phyloP scores from a whole-genome alignment of 2,797 vertebrate genomes.

The Ceryle rudis region DNA sequence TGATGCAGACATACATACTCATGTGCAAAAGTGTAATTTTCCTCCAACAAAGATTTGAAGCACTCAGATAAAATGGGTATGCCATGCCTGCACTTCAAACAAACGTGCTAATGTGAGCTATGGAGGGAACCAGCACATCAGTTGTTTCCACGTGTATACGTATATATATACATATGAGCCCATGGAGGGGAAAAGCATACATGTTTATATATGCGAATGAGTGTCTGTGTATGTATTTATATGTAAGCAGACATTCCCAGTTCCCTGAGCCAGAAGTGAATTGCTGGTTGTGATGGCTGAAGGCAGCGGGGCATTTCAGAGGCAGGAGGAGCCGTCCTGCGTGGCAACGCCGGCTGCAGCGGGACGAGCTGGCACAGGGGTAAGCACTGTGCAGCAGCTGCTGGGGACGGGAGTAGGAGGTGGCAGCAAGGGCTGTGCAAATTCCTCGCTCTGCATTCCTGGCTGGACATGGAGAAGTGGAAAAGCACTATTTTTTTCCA shows the following conservation, averaged over 20 bases:
- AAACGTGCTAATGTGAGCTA: neutral
- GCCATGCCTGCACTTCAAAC: neutral
- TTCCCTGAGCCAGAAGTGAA: neutral
- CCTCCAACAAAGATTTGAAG: neutral
- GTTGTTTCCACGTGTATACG: accelerated
- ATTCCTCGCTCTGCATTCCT: neutral
- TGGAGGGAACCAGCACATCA: neutral
- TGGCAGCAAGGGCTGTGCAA: neutral
- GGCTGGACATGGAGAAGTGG: neutral
- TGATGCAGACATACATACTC: neutral
- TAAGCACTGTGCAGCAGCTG: neutral
- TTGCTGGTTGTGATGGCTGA: neutral
- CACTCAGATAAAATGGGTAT: neutral
- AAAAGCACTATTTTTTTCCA: neutral
- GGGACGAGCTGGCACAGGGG: neutral
- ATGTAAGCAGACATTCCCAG: neutral
- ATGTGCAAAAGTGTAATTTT: neutral
- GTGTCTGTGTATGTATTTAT: neutral
- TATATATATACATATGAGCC: neutral
- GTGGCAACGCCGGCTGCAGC: neutral
- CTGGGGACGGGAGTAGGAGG: neutral
- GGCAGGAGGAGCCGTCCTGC: neutral
- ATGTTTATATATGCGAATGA: accelerated
- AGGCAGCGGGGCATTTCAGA: neutral
- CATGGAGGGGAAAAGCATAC: accelerated